Conservation (phyloP, 2,113 vertebrate genomes). For the Leucosticte australis region DNA sequence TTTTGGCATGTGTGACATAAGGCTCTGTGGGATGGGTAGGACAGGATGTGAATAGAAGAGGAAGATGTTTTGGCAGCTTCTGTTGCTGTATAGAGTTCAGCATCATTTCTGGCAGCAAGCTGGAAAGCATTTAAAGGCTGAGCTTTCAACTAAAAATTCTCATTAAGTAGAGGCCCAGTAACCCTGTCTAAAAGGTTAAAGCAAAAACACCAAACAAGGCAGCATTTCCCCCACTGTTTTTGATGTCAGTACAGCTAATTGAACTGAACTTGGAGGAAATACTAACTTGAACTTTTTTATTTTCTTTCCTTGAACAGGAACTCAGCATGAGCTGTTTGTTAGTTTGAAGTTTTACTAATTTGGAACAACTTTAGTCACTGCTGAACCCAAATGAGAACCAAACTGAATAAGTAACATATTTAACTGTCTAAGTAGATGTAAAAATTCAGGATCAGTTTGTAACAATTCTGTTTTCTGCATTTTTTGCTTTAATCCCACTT, state of each 20-base stretch:
- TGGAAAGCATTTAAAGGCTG: neutral
- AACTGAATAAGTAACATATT: neutral
- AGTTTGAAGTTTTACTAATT: neutral
- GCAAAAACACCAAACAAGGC: neutral
- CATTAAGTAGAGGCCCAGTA: neutral
- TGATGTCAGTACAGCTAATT: neutral
- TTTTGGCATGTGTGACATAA: neutral
- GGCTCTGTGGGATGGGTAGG: neutral
- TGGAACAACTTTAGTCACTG: neutral
- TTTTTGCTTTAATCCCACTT: neutral
- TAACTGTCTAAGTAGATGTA: neutral
- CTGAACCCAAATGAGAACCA: neutral
- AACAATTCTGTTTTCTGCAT: neutral
- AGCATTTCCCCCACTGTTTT: neutral
- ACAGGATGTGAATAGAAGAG: neutral
- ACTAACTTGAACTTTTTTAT: neutral
- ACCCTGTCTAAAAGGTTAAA: neutral
- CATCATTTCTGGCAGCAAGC: neutral
- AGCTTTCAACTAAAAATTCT: conserved; percentile 7
- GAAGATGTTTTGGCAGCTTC: neutral
- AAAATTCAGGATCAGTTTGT: neutral
- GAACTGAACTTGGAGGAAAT: neutral
- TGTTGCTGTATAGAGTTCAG: neutral
- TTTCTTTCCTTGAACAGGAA: neutral
- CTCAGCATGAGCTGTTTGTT: neutral